Evolutionary conservation across 92 coral and sea anemone species (phyloP).

Genomic region (Blastomussa wellsi): DNA sequence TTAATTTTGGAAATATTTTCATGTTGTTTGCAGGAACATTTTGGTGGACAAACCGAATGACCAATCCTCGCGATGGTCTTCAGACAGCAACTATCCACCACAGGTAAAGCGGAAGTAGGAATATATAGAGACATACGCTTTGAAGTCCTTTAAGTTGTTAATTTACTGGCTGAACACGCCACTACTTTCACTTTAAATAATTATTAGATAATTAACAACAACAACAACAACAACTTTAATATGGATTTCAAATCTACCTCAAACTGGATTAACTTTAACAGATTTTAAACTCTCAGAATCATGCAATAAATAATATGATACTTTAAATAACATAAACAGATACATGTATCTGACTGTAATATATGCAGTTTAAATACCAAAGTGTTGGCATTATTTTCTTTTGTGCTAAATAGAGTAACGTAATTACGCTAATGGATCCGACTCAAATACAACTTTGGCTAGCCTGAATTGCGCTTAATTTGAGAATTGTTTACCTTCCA

Average conservation of each 20-base stretch:
- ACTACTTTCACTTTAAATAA: background rate
- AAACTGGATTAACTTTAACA: background rate
- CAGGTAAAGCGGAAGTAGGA: constrained; percentile 60
- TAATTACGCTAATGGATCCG: too few relatives aligned
- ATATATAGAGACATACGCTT: background rate
- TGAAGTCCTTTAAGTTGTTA: background rate
- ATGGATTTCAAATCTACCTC: background rate
- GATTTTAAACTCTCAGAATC: too few relatives aligned
- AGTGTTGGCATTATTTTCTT: too few relatives aligned
- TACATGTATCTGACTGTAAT: too few relatives aligned
- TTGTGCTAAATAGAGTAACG: too few relatives aligned
- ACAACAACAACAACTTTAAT: too few relatives aligned
- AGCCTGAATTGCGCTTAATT: too few relatives aligned
- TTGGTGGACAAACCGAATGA: constrained; percentile 92
- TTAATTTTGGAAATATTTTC: constrained; percentile 30
- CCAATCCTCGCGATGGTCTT: constrained; percentile 96
- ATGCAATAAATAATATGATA: too few relatives aligned
- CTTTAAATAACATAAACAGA: too few relatives aligned
- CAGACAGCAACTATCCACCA: constrained; percentile 90
- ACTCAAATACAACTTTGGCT: too few relatives aligned
- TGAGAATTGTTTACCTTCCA: too few relatives aligned
- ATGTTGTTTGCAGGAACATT: constrained; percentile 71
- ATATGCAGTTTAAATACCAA: too few relatives aligned
- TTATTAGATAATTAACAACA: background rate
- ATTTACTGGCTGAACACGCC: background rate